These are phyloP conservation scores for Sarcophaga bullata DNA, from an alignment of 1,140 invertebrate genomes.

Conservation along the genomic window DNA sequence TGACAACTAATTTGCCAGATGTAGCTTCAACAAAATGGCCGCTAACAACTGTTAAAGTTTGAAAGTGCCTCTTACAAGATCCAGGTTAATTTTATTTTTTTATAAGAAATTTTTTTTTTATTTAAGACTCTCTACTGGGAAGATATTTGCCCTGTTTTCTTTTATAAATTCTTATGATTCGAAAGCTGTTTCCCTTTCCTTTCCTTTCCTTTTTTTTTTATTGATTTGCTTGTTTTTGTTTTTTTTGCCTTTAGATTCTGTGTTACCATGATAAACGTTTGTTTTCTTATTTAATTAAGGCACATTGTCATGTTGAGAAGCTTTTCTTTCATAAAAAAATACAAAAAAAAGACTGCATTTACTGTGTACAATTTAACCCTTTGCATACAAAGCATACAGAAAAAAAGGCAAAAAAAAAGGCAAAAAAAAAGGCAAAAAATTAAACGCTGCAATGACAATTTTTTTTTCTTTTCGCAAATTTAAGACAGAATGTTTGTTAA, in stretches of 20 bases:
- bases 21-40: no score
- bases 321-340: not conserved
- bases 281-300: constrained; percentile 24
- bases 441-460: not conserved
- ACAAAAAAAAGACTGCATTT: not conserved
- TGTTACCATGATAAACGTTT: not conserved
- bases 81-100: no score
- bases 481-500: not conserved
- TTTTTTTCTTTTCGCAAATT: not conserved
- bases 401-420: not conserved
- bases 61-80: no score
- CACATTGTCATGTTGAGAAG: constrained; percentile 20
- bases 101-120: no score
- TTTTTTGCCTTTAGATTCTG: not conserved
- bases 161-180: no score
- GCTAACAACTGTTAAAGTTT: no score
- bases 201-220: no score
- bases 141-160: no score
- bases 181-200: no score
- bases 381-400: not conserved
- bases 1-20: no score
- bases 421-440: not conserved
- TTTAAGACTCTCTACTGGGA: no score
- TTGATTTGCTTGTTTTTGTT: not conserved
- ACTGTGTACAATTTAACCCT: constrained; percentile 2